Percentiles rank a stretch among this genome's conserved stretches.
phyloP scores from a whole-genome alignment of 2,113 vertebrate species.

The Natator depressus region DNA sequence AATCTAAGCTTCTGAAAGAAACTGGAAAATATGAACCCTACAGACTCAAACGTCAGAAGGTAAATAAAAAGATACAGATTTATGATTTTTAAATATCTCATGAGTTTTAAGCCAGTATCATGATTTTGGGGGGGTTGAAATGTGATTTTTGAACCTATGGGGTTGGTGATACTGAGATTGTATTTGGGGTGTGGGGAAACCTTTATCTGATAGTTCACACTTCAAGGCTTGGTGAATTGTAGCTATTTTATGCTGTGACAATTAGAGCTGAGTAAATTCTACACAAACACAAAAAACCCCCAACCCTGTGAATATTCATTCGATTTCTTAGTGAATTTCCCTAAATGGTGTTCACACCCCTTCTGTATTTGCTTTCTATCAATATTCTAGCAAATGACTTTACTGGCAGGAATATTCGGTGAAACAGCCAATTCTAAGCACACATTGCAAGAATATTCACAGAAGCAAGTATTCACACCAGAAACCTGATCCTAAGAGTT shows the following conservation, averaged over 20 bases:
- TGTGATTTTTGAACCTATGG: background rate
- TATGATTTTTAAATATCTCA: background rate
- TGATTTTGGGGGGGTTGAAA: background rate
- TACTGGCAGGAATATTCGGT: conserved; percentile 58
- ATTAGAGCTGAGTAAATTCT: conserved; percentile 35
- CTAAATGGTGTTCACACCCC: conserved; percentile 62
- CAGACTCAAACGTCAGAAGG: background rate
- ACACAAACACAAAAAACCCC: background rate
- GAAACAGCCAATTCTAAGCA: conserved; percentile 57
- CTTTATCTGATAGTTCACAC: background rate
- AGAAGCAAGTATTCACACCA: background rate
- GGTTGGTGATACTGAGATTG: background rate
- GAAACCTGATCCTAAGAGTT: background rate
- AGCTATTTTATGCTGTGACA: conserved; percentile 59
- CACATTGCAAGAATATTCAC: conserved; percentile 35
- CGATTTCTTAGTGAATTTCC: conserved; percentile 62
- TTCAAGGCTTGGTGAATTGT: background rate
- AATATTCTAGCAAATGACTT: conserved; percentile 66
- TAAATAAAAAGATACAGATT: background rate
- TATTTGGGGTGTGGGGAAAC: background rate
- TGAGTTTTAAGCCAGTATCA: background rate
- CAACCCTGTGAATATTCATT: conserved; percentile 26
- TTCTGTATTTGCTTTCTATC: conserved; percentile 74
- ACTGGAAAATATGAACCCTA: background rate
- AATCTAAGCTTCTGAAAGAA: background rate